A percentile compares a stretch with the other conserved stretches of the same genome.
phyloP scores from a whole-genome alignment of 2,113 vertebrate species.

The Pelobates fuscus region DNA sequence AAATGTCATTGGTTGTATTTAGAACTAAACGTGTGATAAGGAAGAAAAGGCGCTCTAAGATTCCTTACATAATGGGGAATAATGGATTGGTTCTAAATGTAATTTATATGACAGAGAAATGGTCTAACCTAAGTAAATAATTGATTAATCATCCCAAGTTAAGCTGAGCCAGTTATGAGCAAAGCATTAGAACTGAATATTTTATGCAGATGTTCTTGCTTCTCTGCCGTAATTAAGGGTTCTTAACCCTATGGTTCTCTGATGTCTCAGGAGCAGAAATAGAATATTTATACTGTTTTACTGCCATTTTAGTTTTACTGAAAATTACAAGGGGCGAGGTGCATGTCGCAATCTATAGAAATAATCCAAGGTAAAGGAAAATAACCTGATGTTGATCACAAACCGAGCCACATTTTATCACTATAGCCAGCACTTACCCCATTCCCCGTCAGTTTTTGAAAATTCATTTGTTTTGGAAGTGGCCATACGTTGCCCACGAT shows the following conservation, averaged over 20 bases:
- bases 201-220: slow-evolving; percentile 37
- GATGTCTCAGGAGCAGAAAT: neutral
- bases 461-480: no score
- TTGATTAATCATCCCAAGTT: slow-evolving; percentile 57
- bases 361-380: no score
- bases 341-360: no score
- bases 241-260: neutral
- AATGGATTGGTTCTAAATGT: slow-evolving; percentile 61
- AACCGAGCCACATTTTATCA: no score
- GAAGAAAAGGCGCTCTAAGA: slow-evolving; percentile 44
- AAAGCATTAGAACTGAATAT: slow-evolving; percentile 39
- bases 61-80: slow-evolving; percentile 53
- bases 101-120: slow-evolving; percentile 58
- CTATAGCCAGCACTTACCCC: no score
- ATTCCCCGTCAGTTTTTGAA: no score
- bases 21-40: slow-evolving; percentile 19
- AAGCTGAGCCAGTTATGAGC: slow-evolving; percentile 54
- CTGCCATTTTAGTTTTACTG: neutral
- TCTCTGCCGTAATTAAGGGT: slow-evolving; percentile 18
- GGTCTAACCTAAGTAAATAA: slow-evolving; percentile 60
- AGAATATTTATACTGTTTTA: neutral
- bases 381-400: no score
- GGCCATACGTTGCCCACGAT: no score
- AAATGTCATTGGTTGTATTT: slow-evolving; percentile 15
- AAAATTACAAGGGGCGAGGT: no score